Evolutionary conservation across 1,140 invertebrate genomes (phyloP), one percentile per base, ranked within the genome.

Genomic region (Calliphora vicina): DNA sequence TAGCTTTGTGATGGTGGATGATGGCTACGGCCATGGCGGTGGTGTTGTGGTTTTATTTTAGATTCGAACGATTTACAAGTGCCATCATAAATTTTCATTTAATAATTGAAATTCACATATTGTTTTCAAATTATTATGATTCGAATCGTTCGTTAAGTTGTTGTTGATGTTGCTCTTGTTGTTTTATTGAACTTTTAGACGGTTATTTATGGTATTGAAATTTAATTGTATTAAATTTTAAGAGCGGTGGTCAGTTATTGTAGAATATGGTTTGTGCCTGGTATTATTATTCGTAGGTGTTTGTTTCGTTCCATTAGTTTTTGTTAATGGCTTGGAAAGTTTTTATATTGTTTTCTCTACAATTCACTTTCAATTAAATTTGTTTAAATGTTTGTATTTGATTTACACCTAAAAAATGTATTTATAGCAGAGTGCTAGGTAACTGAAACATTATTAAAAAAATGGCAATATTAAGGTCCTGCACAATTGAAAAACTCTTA

Each of bases 61-160:
- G n/a, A 6, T n/a, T 76, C 27, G 4, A 35, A n/a, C 27, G 50
- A 57, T 57, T 57, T 57, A 67, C 74, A 35, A 78, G 12, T 78
- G 74, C 15, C 35, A 78, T 78, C 74, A 78, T 78, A 78, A 78
- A 78, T 78, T 78, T 78, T 78, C 74, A 35, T 78, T 76, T 43
- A 43, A 29, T 23, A 78, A 78, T 78, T 78, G 74, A 23, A 78
- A 78, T 78, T 78, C 74, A 78, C 35, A 78, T 78, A 78, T 78
- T 78, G 74, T 78, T 17, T 20, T 20, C 35, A 78, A n/a, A n/a
- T n/a, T 76, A n/a, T 35, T 35, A 35, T 35, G 10, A 35, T 35
- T 8, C 35, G 35, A 35, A 35, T n/a, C n/a, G n/a, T 35, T 35
- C 5, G 35, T 35, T n/a, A 35, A 35, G 6, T 35, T 35, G 35